A percentile compares a stretch with the other conserved stretches of the same genome.
phyloP scores from a whole-genome alignment of 2,113 vertebrate genomes.

The Takifugu flavidus region DNA sequence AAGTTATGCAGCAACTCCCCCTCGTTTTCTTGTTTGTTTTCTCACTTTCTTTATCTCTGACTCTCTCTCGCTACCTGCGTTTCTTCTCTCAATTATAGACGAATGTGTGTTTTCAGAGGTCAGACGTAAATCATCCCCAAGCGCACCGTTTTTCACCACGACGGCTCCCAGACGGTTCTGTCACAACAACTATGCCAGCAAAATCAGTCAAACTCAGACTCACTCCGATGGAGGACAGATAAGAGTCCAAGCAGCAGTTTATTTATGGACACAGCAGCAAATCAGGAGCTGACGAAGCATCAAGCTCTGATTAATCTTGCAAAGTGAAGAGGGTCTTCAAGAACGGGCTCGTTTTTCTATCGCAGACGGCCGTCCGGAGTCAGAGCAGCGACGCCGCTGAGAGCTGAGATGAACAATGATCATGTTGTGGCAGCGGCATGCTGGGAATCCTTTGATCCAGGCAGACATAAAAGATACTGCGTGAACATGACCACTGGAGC shows the following conservation, averaged over 20 bases:
- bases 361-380: too few species aligned
- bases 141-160: conserved; percentile 7
- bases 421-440: too few species aligned
- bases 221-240: not conserved
- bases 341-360: too few species aligned
- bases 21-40: not conserved
- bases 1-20: too few species aligned
- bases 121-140: conserved; percentile 9
- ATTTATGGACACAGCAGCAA: conserved; percentile 14
- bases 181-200: not conserved
- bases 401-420: too few species aligned
- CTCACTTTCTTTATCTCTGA: not conserved
- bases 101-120: not conserved
- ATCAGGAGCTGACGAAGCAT: not conserved
- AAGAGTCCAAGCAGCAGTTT: not conserved
- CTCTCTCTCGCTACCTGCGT: not conserved
- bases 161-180: conserved; percentile 9
- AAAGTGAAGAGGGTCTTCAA: not conserved
- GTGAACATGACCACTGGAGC: too few species aligned
- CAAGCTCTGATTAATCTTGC: conserved; percentile 11
- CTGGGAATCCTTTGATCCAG: too few species aligned
- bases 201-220: conserved; percentile 2
- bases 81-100: not conserved
- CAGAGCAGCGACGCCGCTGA: too few species aligned
- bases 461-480: too few species aligned